A percentile compares a stretch with the other conserved stretches of the same genome.
Evolutionary conservation across 92 coral and sea anemone species (phyloP).

Genomic region (Porites lobata): DNA sequence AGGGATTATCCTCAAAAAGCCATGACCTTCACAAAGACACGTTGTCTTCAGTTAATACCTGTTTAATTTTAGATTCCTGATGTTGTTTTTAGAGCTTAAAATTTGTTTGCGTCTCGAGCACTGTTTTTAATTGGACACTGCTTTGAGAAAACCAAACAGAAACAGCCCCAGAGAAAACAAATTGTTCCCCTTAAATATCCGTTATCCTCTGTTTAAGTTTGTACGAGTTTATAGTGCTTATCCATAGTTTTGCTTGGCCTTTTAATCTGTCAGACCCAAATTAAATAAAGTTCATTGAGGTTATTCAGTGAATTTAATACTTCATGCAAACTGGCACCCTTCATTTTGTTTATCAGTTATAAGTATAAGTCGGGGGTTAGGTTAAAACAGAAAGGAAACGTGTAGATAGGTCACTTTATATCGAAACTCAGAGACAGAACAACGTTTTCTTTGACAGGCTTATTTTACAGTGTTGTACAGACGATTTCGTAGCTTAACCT

Average conservation of each 20-base stretch:
- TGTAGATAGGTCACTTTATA: no score
- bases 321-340: neutral
- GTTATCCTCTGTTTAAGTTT: no score
- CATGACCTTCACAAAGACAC: constrained; percentile 11
- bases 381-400: no score
- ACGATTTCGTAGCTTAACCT: neutral
- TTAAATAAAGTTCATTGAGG: constrained; percentile 1
- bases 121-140: constrained; percentile 23
- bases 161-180: neutral
- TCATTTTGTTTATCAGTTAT: neutral
- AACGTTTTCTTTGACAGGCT: neutral
- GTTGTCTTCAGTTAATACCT: constrained; percentile 7
- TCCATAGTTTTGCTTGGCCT: constrained; percentile 13
- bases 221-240: constrained; percentile 2
- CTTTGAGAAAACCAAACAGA: constrained; percentile 6
- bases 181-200: constrained; percentile 7
- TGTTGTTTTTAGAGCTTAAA: constrained; percentile 47
- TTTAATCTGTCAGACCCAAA: neutral
- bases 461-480: neutral
- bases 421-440: neutral
- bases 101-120: constrained; percentile 18
- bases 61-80: constrained; percentile 28
- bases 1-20: neutral
- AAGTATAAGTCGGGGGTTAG: neutral
- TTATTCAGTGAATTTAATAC: neutral